A percentile compares a stretch with the other conserved stretches of the same genome.
Evolutionary conservation across 2,113 vertebrate genomes (phyloP).

Genomic region (Toxotes chatareus): DNA sequence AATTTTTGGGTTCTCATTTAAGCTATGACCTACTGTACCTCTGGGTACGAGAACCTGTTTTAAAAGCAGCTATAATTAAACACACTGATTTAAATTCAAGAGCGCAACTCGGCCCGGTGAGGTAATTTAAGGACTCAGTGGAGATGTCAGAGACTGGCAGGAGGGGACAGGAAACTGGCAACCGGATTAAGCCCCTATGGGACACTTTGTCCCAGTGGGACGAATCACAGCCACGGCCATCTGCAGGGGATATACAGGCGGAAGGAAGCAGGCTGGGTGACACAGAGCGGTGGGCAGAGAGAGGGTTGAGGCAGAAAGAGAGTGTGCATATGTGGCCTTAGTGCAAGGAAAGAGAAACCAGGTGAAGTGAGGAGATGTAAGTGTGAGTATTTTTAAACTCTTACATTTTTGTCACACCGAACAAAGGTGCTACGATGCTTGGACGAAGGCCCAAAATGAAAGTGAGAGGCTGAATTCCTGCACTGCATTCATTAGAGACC

Average conservation of each 20-base stretch:
- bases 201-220: slow-evolving; percentile 57
- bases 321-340: neutral
- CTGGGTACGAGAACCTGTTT: slow-evolving; percentile 42
- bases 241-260: slow-evolving; percentile 46
- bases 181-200: slow-evolving; percentile 57
- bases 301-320: neutral
- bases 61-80: slow-evolving; percentile 62
- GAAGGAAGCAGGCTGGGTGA: slow-evolving; percentile 46
- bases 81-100: slow-evolving; percentile 62
- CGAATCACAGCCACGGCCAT: slow-evolving; percentile 55
- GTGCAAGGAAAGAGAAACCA: neutral
- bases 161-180: slow-evolving; percentile 68
- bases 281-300: slow-evolving; percentile 2
- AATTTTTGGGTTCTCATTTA: slow-evolving; percentile 42
- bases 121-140: slow-evolving; percentile 58
- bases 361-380: neutral
- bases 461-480: neutral
- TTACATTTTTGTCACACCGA: neutral
- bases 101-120: slow-evolving; percentile 28
- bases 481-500: neutral
- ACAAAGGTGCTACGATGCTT: neutral
- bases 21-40: slow-evolving; percentile 36
- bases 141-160: slow-evolving; percentile 51
- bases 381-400: neutral
- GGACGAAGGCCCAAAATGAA: neutral